Conservation (phyloP, 2,113 vertebrate genomes). For the Festucalex cinctus region DNA sequence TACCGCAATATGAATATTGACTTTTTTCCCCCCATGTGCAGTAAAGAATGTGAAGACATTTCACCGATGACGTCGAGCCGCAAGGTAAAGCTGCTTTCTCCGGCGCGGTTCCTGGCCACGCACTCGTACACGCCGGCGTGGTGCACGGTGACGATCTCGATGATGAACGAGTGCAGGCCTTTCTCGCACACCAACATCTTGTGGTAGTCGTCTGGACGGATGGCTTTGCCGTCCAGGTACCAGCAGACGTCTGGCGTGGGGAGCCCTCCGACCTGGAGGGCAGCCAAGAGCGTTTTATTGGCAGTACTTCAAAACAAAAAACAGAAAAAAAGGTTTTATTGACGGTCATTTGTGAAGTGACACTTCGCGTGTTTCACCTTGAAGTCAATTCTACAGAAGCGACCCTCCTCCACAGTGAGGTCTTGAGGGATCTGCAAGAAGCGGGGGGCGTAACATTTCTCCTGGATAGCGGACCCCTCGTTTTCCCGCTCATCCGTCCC, state of each 20-base stretch:
- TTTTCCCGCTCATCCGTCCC: slow-evolving; percentile 71
- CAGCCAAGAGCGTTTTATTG: not conserved
- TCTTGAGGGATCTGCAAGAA: slow-evolving; percentile 89
- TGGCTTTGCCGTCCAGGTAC: slow-evolving; percentile 89
- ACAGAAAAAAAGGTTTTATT: not conserved
- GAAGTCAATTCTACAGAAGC: slow-evolving; percentile 93
- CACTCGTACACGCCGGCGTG: slow-evolving; percentile 88
- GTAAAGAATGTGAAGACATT: not conserved
- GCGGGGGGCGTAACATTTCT: slow-evolving; percentile 91
- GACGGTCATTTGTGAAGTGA: not conserved
- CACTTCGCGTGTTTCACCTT: slow-evolving; percentile 72
- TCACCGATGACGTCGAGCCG: slow-evolving; percentile 86
- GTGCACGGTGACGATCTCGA: slow-evolving; percentile 86
- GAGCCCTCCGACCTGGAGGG: slow-evolving; percentile 82
- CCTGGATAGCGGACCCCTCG: slow-evolving; percentile 85
- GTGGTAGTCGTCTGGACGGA: slow-evolving; percentile 89
- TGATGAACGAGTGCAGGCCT: slow-evolving; percentile 91
- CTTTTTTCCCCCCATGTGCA: not conserved
- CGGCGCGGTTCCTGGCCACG: slow-evolving; percentile 87
- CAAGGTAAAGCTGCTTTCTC: slow-evolving; percentile 83
- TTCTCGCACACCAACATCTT: slow-evolving; percentile 97
- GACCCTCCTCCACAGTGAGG: slow-evolving; percentile 85
- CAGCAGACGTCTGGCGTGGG: slow-evolving; percentile 88
- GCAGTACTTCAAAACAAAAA: not conserved
- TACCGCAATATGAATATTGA: not conserved